Evolutionary conservation across 2,797 vertebrate species (phyloP).

Genomic region (Gobio occitaniae): DNA sequence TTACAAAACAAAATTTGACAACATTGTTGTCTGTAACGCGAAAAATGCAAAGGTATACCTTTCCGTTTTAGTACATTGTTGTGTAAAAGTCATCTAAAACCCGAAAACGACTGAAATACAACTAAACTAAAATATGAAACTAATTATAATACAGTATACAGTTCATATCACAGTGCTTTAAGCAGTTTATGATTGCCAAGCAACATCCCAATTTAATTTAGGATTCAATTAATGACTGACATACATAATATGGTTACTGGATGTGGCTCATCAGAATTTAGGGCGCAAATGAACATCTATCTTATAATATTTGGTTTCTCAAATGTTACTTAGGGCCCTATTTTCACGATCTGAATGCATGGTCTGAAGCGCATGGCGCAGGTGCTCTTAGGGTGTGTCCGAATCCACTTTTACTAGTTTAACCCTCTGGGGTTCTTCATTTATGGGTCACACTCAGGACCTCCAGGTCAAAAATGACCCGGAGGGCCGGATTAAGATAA

Average conservation of each 20-base stretch:
- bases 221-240: neutral
- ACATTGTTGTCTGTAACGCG: neutral
- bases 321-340: neutral
- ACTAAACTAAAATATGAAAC: neutral
- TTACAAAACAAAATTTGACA: neutral
- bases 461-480: no score
- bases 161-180: neutral
- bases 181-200: neutral
- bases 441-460: no score
- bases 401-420: no score
- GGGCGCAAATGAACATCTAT: neutral
- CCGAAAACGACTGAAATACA: neutral
- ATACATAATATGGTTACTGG: neutral
- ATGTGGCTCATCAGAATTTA: neutral
- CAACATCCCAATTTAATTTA: conserved; percentile 55
- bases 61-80: no score
- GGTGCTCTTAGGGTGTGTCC: no score
- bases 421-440: no score
- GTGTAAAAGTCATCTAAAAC: neutral
- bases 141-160: neutral
- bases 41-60: no score
- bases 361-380: no score
- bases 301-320: neutral
- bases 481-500: no score
- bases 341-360: no score